Evolutionary conservation across 2,888 invertebrate species (phyloP).

Genomic region (Drosophila picticornis): DNA sequence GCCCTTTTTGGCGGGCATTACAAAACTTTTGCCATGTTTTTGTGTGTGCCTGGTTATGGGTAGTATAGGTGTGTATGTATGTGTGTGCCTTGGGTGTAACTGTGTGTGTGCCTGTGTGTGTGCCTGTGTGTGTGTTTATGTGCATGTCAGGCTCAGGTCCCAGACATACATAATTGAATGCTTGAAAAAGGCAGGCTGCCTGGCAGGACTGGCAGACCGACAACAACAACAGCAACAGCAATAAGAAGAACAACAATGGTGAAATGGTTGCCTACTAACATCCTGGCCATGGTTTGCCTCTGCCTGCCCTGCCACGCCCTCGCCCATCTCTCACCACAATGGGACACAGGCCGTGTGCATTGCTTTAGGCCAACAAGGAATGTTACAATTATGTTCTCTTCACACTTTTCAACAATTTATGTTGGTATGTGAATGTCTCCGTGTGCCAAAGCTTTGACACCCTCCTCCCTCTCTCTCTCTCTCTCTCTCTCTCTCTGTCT

Average conservation of each 20-base stretch:
- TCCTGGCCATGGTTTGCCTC: conserved; percentile 55
- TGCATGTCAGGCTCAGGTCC: conserved; percentile 76
- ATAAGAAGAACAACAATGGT: conserved; percentile 31
- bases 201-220: conserved; percentile 52
- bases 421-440: conserved; percentile 78
- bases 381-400: conserved; percentile 81
- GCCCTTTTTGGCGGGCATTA: conserved; percentile 78
- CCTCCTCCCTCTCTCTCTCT: neutral
- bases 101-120: conserved; percentile 27
- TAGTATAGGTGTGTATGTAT: neutral
- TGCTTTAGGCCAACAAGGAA: conserved; percentile 81
- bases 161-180: conserved; percentile 81
- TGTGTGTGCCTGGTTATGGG: conserved; percentile 44
- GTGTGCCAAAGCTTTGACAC: conserved; percentile 42
- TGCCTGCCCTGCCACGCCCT: conserved; percentile 15
- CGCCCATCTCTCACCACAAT: conserved; percentile 20
- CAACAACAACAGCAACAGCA: conserved; percentile 46
- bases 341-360: conserved; percentile 65
- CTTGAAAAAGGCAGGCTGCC: conserved; percentile 72
- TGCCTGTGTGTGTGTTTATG: conserved; percentile 47
- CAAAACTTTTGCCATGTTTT: conserved; percentile 80
- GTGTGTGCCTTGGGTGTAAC: conserved; percentile 9
- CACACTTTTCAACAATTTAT: conserved; percentile 81
- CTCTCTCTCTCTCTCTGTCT: neutral
- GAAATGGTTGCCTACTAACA: conserved; percentile 66